Evolutionary conservation across 2,888 invertebrate species (phyloP), one percentile per base, ranked within the genome.

Genomic region (Celastrina argiolus): DNA sequence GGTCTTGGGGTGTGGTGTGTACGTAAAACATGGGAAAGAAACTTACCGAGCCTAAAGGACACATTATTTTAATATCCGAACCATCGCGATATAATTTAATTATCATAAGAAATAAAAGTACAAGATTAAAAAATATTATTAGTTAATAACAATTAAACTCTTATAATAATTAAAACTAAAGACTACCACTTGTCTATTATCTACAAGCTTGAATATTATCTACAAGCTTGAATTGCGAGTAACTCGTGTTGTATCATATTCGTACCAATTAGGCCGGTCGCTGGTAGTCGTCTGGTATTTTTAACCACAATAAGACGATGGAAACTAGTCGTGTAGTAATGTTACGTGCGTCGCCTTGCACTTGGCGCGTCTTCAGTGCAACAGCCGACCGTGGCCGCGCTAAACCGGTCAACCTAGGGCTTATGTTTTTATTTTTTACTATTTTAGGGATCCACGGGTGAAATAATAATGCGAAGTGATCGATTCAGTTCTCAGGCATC

Each of bases 281-380:
- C 66, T 41, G 61, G 51, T 66, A 59, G 31, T 4, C 31, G 31
- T 31, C 5, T 31, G 31, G 26, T 51, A 63, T 61, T 56, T 63
- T 56, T 51, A 56, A 28, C 14, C 39, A 66, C 28, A 63, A 66
- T 22, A 14, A 63, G 16, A 31, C 36, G 63, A 63, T 39, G 7
- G 39, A 51, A 51, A 26, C 45, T 51, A 26, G 22, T 51, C 51
- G 22, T 51, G 51, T 51, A 51, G 66, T 64, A 59, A 74, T 79
- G 76, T 80, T 80, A 72, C 69, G 73, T 71, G 64, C 66, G 69
- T 80, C 84, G 74, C 84, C 83, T 85, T 84, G 84, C 85, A 80
- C 85, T 85, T 85, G 84, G 79, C 68, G 74, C 81, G 70, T 87
- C 87, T 84, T 85, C 84, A 85, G 85, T 81, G 82, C 87, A 85